Percentiles rank a stretch among this genome's conserved stretches.
phyloP scores from a whole-genome alignment of 2,888 invertebrate species.

The Apamea epomidion region DNA sequence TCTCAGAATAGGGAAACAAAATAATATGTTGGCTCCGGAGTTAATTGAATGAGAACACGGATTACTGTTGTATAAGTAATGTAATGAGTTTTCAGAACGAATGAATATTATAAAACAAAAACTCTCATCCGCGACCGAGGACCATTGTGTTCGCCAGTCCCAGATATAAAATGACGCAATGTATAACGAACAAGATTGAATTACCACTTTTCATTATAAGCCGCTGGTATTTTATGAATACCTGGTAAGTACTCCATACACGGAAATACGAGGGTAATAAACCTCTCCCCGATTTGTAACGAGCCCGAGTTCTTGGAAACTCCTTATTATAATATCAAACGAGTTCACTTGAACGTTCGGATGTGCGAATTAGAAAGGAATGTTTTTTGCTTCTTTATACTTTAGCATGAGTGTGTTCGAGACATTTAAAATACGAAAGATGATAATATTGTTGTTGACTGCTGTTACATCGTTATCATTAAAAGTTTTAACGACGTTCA shows the following conservation, averaged over 20 bases:
- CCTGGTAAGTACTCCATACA: slow-evolving; percentile 28
- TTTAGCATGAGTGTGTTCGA: background rate
- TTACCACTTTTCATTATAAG: slow-evolving; percentile 19
- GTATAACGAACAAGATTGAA: slow-evolving; percentile 18
- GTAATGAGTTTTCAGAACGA: slow-evolving; percentile 43
- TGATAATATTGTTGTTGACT: slow-evolving; percentile 26
- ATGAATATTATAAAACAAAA: slow-evolving; percentile 15
- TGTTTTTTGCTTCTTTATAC: slow-evolving; percentile 11
- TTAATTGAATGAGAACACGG: slow-evolving; percentile 48
- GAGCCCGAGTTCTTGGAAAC: slow-evolving; percentile 21
- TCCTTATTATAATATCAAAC: slow-evolving; percentile 38
- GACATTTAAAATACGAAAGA: slow-evolving; percentile 24
- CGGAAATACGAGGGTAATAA: slow-evolving; percentile 20
- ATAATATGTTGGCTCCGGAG: slow-evolving; percentile 31
- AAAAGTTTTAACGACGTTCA: slow-evolving; percentile 48
- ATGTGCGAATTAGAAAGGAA: slow-evolving; percentile 20
- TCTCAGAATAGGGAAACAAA: slow-evolving; percentile 23
- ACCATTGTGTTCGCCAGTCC: slow-evolving; percentile 11
- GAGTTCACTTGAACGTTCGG: slow-evolving; percentile 23
- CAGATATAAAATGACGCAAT: slow-evolving; percentile 31
- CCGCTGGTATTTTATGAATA: slow-evolving; percentile 35
- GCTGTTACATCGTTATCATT: slow-evolving; percentile 27
- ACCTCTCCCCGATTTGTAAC: slow-evolving; percentile 25
- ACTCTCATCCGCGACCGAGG: slow-evolving; percentile 1
- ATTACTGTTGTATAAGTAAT: slow-evolving; percentile 49